Evolutionary conservation across 2,797 vertebrate genomes (phyloP).

Genomic region (Philypnodon macrostomus): DNA sequence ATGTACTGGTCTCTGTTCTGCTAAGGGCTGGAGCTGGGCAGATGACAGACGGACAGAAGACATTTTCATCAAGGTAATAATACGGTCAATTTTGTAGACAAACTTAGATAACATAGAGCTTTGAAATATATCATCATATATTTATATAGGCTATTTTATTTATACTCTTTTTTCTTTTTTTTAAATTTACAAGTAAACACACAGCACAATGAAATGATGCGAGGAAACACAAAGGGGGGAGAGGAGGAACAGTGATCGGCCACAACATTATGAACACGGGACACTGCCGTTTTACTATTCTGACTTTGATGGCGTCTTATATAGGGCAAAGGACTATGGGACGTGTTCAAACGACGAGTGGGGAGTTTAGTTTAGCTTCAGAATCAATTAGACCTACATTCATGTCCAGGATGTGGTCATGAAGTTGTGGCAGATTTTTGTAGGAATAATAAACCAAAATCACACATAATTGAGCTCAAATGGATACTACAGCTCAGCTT

Average conservation of each 20-base stretch:
- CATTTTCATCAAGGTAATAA: constrained; percentile 74
- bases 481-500: neutral
- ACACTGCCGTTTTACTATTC: neutral
- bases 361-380: no score
- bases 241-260: constrained; percentile 22
- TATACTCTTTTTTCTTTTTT: constrained; percentile 54
- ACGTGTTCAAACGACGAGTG: no score
- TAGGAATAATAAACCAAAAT: neutral
- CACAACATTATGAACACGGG: constrained; percentile 7
- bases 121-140: constrained; percentile 78
- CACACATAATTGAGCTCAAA: no score
- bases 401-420: neutral
- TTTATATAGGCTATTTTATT: constrained; percentile 68
- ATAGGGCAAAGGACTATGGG: no score
- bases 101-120: constrained; percentile 72
- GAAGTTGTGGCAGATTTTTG: neutral
- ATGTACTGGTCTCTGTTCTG: constrained; percentile 79
- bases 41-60: constrained; percentile 67
- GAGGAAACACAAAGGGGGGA: constrained; percentile 42
- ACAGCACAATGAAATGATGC: constrained; percentile 71
- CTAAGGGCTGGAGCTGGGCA: constrained; percentile 47
- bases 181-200: constrained; percentile 71
- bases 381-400: neutral
- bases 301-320: no score
- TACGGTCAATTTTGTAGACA: constrained; percentile 73